phyloP scores from a whole-genome alignment of 2,797 vertebrate species.

The Sebastes steindachneri region DNA sequence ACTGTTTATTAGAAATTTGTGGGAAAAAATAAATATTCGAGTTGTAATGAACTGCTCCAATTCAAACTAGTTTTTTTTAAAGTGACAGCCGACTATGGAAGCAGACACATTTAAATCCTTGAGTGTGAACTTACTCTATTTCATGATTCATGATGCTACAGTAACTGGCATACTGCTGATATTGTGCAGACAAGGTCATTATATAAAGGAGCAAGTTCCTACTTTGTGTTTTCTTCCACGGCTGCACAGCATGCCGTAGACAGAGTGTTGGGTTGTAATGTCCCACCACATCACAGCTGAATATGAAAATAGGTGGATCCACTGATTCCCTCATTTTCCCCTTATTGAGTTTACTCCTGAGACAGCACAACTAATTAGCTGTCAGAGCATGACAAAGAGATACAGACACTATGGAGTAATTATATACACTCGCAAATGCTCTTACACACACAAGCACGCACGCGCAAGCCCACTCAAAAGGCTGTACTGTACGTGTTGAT shows the following conservation, averaged over 20 bases:
- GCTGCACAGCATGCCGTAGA: slow-evolving; percentile 1
- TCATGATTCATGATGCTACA: neutral
- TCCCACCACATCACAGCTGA: slow-evolving; percentile 38
- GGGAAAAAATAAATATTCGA: neutral
- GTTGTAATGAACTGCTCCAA: neutral
- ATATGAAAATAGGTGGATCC: slow-evolving; percentile 64
- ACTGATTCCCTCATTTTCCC: slow-evolving; percentile 59
- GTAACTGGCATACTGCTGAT: neutral
- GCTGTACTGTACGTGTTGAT: slow-evolving; percentile 61
- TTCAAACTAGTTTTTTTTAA: neutral
- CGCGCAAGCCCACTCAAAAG: slow-evolving; percentile 44
- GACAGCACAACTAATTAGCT: slow-evolving; percentile 78
- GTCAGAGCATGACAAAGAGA: slow-evolving; percentile 68
- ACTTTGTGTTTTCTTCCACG: neutral
- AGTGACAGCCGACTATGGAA: neutral
- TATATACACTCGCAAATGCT: slow-evolving; percentile 47
- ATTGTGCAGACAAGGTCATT: neutral
- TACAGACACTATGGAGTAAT: slow-evolving; percentile 66
- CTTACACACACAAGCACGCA: slow-evolving; percentile 7
- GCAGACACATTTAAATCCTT: neutral
- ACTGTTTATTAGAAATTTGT: neutral
- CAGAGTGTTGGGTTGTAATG: slow-evolving; percentile 1
- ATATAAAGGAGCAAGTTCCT: neutral
- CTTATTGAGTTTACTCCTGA: slow-evolving; percentile 64
- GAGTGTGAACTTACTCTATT: neutral